Evolutionary conservation across 2,888 invertebrate genomes (phyloP).

Genomic region (Sminthurinus aureus): DNA sequence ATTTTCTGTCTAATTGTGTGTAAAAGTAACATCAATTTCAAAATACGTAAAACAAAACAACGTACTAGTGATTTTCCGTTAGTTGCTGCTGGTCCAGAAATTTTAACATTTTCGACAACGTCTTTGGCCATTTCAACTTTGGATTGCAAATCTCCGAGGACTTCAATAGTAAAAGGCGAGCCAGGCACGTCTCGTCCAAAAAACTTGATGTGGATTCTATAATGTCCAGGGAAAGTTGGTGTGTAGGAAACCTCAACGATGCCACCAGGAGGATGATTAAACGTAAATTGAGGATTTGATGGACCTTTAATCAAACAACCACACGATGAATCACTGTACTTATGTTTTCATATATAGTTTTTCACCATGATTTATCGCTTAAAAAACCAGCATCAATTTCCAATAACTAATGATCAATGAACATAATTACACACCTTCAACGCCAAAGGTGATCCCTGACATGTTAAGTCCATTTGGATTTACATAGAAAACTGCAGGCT

Average conservation of each 20-base stretch:
- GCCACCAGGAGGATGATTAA: constrained; percentile 52
- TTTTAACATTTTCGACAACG: constrained; percentile 51
- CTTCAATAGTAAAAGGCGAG: constrained; percentile 55
- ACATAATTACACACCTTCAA: constrained; percentile 53
- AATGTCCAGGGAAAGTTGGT: constrained; percentile 55
- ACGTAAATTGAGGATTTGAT: constrained; percentile 54
- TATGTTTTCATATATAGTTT: neutral
- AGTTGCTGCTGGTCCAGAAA: constrained; percentile 51
- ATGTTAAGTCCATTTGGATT: constrained; percentile 57
- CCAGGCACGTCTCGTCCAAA: constrained; percentile 56
- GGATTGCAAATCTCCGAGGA: constrained; percentile 50
- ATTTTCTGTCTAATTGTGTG: too few species aligned
- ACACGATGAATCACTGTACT: neutral
- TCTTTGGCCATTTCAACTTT: constrained; percentile 47
- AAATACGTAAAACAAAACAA: too few species aligned
- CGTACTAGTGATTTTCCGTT: constrained; percentile 48
- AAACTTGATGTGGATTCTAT: constrained; percentile 57
- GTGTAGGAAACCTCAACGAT: constrained; percentile 55
- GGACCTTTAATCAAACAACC: constrained; percentile 48
- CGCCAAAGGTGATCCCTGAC: constrained; percentile 57
- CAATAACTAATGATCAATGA: too few species aligned
- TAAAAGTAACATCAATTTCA: too few species aligned
- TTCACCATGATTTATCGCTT: too few species aligned
- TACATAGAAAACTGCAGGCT: constrained; percentile 49
- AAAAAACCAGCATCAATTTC: neutral